phyloP scores from a whole-genome alignment of 2,888 invertebrate genomes.

The Agrilus biguttatus region DNA sequence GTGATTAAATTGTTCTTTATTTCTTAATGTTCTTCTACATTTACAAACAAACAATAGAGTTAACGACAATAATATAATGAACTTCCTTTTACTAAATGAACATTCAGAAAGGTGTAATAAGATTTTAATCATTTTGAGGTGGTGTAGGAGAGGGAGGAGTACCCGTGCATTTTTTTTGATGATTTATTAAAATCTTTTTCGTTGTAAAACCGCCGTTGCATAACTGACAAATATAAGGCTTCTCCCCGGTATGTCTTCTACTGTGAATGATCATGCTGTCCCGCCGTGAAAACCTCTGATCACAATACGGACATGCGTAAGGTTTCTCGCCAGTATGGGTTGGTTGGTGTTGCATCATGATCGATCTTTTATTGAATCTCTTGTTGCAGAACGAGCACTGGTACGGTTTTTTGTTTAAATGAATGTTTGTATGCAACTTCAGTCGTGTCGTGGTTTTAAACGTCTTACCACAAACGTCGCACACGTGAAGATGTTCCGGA shows the following conservation, averaged over 20 bases:
- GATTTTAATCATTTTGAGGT: too few relatives aligned
- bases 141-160: too few relatives aligned
- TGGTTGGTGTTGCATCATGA: conserved; percentile 23
- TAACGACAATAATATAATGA: too few relatives aligned
- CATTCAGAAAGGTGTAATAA: too few relatives aligned
- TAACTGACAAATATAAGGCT: conserved; percentile 27
- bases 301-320: conserved; percentile 17
- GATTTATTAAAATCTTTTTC: conserved; percentile 16
- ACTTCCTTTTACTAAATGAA: too few relatives aligned
- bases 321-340: conserved; percentile 25
- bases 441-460: conserved; percentile 20
- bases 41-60: too few relatives aligned
- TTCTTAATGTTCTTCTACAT: too few relatives aligned
- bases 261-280: conserved; percentile 10
- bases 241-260: conserved; percentile 17
- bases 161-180: conserved; percentile 22
- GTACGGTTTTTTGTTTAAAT: conserved; percentile 22
- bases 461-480: conserved; percentile 6
- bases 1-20: too few relatives aligned
- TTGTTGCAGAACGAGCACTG: conserved; percentile 20
- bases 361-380: conserved; percentile 19
- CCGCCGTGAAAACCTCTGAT: conserved; percentile 11
- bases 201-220: conserved; percentile 19
- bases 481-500: conserved; percentile 9
- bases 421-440: conserved; percentile 18